A percentile compares a stretch with the other conserved stretches of the same genome.
Evolutionary conservation across 2,888 invertebrate species (phyloP).

Genomic region (Meghimatium bilineatum): DNA sequence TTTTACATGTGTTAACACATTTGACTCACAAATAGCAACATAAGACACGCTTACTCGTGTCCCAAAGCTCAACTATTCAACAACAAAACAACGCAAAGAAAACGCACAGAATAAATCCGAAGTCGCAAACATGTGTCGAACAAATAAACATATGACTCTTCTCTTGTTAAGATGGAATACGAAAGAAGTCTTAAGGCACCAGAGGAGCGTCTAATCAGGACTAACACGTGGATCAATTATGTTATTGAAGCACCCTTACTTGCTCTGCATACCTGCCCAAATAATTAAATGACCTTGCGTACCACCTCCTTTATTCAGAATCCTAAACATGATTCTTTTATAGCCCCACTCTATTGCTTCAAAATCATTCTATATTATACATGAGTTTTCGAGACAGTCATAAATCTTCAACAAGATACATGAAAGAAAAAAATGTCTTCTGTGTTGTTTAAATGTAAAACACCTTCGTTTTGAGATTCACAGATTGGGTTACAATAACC

Average conservation of each 20-base stretch:
- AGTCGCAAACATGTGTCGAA: background rate
- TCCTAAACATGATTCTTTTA: background rate
- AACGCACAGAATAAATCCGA: too few species aligned
- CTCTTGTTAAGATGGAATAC: background rate
- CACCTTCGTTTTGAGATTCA: background rate
- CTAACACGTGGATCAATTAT: slow-evolving; percentile 9
- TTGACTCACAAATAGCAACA: too few species aligned
- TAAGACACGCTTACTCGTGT: too few species aligned
- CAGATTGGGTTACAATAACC: slow-evolving; percentile 1
- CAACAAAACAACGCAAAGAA: too few species aligned
- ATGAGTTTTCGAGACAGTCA: background rate
- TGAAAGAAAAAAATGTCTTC: background rate
- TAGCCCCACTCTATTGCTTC: background rate
- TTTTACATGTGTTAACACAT: too few species aligned
- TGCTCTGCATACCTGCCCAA: slow-evolving; percentile 2
- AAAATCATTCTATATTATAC: background rate
- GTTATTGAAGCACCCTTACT: slow-evolving; percentile 7
- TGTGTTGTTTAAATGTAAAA: background rate
- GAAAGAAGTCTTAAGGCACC: background rate
- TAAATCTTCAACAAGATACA: background rate
- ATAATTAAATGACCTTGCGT: slow-evolving; percentile 13
- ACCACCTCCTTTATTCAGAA: background rate
- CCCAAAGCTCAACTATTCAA: too few species aligned
- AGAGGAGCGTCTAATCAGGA: background rate
- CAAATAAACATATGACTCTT: background rate